Evolutionary conservation across 2,797 vertebrate species (phyloP).

Genomic region (Eidolon dupreanum): DNA sequence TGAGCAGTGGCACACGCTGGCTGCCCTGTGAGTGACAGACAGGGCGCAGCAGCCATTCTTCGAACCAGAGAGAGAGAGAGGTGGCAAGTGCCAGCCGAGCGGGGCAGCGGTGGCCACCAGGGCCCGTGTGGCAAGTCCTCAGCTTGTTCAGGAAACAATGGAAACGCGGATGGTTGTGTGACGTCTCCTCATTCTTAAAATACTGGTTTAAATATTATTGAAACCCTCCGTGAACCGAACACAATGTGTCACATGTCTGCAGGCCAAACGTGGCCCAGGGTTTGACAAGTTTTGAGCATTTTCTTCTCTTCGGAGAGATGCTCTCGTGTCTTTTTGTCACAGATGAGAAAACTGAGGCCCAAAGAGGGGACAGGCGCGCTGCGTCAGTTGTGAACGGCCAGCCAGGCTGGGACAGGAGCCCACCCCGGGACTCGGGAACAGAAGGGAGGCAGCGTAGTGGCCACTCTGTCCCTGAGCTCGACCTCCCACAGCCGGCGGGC

Average conservation of each 20-base stretch:
- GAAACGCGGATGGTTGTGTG: not conserved
- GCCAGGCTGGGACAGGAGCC: too few relatives aligned
- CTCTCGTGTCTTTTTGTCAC: not conserved
- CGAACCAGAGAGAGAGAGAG: not conserved
- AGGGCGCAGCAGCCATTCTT: rapidly evolving
- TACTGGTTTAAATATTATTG: too few relatives aligned
- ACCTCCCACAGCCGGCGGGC: rapidly evolving
- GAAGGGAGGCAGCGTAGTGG: rapidly evolving
- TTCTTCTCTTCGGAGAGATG: not conserved
- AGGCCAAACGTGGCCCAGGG: too few relatives aligned
- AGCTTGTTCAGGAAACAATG: not conserved
- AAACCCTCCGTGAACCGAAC: too few relatives aligned
- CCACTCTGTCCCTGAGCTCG: rapidly evolving
- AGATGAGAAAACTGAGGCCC: not conserved
- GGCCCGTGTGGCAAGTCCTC: too few relatives aligned
- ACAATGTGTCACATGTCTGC: too few relatives aligned
- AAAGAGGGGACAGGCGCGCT: not conserved
- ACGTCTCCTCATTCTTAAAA: not conserved
- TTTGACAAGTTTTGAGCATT: not conserved
- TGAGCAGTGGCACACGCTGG: rapidly evolving
- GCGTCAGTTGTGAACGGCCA: too few relatives aligned
- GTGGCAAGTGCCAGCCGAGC: rapidly evolving
- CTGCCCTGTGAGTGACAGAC: too few relatives aligned
- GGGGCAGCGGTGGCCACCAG: too few relatives aligned
- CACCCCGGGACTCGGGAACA: not conserved